Base-by-base conservation (phyloP, 1,140 invertebrate genomes). In the Mesaphorura yosii region DNA sequence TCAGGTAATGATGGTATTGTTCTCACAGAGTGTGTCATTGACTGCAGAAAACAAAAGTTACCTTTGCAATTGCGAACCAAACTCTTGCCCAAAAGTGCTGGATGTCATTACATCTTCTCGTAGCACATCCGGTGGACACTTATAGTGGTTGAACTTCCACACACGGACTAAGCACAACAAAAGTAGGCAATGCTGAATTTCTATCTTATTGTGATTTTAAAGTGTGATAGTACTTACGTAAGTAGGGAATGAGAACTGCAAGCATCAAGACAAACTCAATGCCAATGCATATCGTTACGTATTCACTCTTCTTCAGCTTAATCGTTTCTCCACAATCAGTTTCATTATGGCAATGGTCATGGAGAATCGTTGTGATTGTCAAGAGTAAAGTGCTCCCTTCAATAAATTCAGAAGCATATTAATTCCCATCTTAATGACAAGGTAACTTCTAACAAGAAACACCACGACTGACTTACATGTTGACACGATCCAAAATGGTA, bases 401-500 rank as follows among this genome's bases (percentile, higher is more conserved):
- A 38, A 39, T 2, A 22, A 42, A 25, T 7, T 19, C 20, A 44
- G 17, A 45, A 19, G 23, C 5, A 19, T 7, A 40, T 27, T 48
- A 48, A 34, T 37, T 28, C 20, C 29, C 3, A 40, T 42, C 22
- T n/a, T 28, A 41, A 17, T 37, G 48, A 14, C 17, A 17, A 4
- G 38, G 14, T 29, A 48, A 7, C 39, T 31, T 29, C 3, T 27
- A 10, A 20, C n/a, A 52, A 17, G 10, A 39, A 38, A 31, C 5
- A 20, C 17, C 22, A 17, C 17, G 2, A 3, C n/a, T 10, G 31
- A 52, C 48, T 59, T 57, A 62, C 60, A 62, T 23, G 55, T 47
- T 5, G 60, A 62, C 15, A 62, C 55, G 25, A 56, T 55, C 48
- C 53, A 57, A 51, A 62, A 62, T 3, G 60, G 60, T 17, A 62